Percentiles rank a stretch among this genome's conserved stretches.
Conservation (phyloP, 1,140 invertebrate species). For the Semibalanus balanoides region DNA sequence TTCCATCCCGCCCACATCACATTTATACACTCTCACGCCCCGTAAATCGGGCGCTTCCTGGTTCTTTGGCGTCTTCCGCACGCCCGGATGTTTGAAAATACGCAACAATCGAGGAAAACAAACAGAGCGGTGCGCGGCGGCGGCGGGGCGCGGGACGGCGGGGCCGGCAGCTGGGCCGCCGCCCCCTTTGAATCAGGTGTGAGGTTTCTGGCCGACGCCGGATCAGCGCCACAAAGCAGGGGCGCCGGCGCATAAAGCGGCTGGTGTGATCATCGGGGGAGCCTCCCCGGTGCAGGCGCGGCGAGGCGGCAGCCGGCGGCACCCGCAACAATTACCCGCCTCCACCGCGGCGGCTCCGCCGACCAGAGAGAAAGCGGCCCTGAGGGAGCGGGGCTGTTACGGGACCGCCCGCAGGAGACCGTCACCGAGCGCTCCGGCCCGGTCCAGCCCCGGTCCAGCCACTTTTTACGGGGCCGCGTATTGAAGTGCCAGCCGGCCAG, state of each 20-base stretch:
- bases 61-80: background rate
- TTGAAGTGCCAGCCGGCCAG: background rate
- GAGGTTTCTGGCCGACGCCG: background rate
- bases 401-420: no score
- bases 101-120: background rate
- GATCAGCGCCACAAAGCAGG: background rate
- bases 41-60: no score
- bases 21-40: no score
- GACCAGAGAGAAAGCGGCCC: no score
- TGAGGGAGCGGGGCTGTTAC: no score
- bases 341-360: no score
- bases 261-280: background rate
- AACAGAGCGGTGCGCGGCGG: background rate
- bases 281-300: no score
- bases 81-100: background rate
- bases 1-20: no score
- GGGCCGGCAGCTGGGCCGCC: background rate
- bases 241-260: background rate
- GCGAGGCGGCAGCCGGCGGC: no score
- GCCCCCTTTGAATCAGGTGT: background rate
- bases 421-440: no score
- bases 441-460: background rate
- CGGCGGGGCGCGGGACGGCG: no score
- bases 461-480: background rate
- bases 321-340: no score